phyloP scores from a whole-genome alignment of 2,888 invertebrate genomes.

The Zhuqinia jingwanae region DNA sequence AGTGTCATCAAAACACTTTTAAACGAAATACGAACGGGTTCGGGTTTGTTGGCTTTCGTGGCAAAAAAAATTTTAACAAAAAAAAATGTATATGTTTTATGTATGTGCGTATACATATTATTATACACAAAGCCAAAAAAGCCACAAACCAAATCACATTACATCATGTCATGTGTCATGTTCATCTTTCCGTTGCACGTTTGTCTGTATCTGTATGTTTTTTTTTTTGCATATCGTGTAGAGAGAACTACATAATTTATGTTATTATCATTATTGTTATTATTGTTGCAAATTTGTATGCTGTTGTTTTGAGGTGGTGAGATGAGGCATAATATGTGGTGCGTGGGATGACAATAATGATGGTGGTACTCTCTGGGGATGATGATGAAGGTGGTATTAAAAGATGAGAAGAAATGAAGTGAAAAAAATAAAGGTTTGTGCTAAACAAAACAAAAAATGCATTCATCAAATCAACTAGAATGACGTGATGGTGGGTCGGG shows the following conservation, averaged over 20 bases:
- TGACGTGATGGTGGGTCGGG: conserved; percentile 50
- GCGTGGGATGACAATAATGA: conserved; percentile 24
- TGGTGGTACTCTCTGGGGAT: no score
- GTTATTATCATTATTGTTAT: conserved; percentile 27
- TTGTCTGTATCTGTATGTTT: background rate
- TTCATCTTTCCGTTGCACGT: conserved; percentile 23
- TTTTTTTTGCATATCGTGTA: conserved; percentile 24
- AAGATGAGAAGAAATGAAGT: conserved; percentile 24
- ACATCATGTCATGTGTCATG: conserved; percentile 41
- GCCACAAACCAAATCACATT: conserved; percentile 46
- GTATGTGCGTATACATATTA: no score
- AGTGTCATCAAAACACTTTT: conserved; percentile 15
- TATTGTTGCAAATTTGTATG: conserved; percentile 17
- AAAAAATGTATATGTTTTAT: background rate
- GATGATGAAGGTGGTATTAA: conserved; percentile 28
- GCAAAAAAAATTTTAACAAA: background rate
- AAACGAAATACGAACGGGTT: conserved; percentile 33
- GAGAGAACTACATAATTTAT: background rate
- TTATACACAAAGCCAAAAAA: background rate
- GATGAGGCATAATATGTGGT: background rate
- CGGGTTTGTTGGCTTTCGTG: conserved; percentile 22
- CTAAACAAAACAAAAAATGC: background rate
- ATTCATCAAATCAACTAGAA: conserved; percentile 38
- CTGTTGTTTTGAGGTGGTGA: background rate
- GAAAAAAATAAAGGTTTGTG: background rate